Percentiles rank a stretch among this genome's conserved stretches.
Evolutionary conservation across 2,797 vertebrate species (phyloP).

Genomic region (Chelidonichthys spinosus): DNA sequence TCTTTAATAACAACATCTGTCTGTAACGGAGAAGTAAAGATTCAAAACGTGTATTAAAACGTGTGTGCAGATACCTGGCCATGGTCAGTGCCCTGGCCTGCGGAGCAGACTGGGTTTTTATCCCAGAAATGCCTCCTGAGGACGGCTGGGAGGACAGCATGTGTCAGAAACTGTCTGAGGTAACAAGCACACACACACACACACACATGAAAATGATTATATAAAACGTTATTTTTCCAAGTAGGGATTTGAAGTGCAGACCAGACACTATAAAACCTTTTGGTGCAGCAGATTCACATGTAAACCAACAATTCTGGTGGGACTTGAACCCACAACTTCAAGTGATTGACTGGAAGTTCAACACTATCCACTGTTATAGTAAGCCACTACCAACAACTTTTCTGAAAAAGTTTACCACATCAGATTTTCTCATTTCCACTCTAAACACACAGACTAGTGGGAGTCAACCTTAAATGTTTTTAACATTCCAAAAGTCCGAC

Average conservation of each 20-base stretch:
- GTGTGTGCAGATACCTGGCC: slow-evolving; percentile 85
- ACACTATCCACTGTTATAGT: slow-evolving; percentile 56
- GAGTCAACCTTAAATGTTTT: too few relatives aligned
- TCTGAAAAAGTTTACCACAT: too few relatives aligned
- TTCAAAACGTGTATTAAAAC: not conserved
- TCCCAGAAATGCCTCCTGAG: slow-evolving; percentile 95
- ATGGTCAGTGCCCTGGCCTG: slow-evolving; percentile 96
- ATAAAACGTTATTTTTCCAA: not conserved
- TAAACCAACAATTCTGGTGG: slow-evolving; percentile 62
- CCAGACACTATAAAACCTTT: not conserved
- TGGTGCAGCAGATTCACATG: not conserved
- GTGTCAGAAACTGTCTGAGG: slow-evolving; percentile 95
- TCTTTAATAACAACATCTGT: not conserved
- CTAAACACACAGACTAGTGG: too few relatives aligned
- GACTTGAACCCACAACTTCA: slow-evolving; percentile 79
- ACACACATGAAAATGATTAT: not conserved
- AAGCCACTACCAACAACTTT: too few relatives aligned
- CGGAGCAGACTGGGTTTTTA: slow-evolving; percentile 97
- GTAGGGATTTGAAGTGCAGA: not conserved
- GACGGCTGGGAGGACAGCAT: slow-evolving; percentile 95
- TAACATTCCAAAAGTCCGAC: slow-evolving; percentile 16
- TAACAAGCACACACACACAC: slow-evolving; percentile 67
- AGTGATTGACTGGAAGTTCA: slow-evolving; percentile 89
- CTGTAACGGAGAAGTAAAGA: not conserved
- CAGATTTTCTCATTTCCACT: too few relatives aligned